Percentiles rank a stretch among this genome's conserved stretches.
These are phyloP conservation scores for Pristionchus entomophagus DNA, from an alignment of 2,888 invertebrate species.

Conservation along the genomic window DNA sequence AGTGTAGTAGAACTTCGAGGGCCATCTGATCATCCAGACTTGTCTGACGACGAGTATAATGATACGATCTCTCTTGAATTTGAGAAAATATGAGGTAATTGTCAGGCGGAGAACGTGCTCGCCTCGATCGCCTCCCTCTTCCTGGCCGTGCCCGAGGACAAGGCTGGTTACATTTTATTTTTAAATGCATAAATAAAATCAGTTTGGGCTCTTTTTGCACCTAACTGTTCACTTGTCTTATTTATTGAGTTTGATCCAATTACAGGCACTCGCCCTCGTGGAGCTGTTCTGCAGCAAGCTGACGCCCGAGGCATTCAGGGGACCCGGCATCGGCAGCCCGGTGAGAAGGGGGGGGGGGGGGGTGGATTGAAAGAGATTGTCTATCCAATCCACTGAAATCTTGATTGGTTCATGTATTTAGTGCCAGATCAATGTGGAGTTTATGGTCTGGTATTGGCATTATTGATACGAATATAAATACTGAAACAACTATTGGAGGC, in stretches of 20 bases:
- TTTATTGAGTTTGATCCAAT: neutral
- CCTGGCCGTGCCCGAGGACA: constrained; percentile 88
- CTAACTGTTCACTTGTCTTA: no score
- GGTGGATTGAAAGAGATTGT: no score
- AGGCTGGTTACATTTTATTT: constrained; percentile 82
- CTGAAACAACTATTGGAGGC: constrained; percentile 55
- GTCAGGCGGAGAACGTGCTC: constrained; percentile 91
- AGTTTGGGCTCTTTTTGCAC: neutral
- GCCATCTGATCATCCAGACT: no score
- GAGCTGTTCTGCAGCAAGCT: constrained; percentile 45
- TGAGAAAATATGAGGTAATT: constrained; percentile 53
- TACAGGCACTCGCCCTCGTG: neutral
- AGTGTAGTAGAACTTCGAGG: no score
- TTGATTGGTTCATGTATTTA: no score
- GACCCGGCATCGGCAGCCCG: constrained; percentile 67
- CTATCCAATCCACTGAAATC: no score
- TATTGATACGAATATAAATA: neutral
- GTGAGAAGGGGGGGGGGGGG: no score
- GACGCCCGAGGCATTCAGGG: constrained; percentile 55
- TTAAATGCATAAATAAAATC: neutral
- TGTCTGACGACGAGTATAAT: no score
- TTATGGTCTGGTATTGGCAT: no score
- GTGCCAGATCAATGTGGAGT: no score
- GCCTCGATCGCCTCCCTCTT: constrained; percentile 97
- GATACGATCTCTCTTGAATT: neutral